Evolutionary conservation across 2,888 invertebrate species (phyloP).

Genomic region (Keiferia lycopersicella): DNA sequence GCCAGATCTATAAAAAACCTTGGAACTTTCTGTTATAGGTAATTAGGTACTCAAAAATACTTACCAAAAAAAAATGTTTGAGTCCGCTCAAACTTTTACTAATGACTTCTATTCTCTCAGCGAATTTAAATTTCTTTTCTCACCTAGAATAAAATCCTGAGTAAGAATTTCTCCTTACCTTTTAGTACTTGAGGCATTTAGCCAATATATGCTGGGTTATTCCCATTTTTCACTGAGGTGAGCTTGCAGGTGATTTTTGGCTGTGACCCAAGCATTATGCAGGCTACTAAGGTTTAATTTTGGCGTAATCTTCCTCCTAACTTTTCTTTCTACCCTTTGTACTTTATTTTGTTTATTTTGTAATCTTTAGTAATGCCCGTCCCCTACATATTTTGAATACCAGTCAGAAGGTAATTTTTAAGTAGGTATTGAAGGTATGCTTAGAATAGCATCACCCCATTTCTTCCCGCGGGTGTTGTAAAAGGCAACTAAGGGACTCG

Average conservation of each 20-base stretch:
- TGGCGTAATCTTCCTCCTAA: not conserved
- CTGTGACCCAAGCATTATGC: constrained; percentile 11
- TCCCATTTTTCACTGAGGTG: constrained; percentile 14
- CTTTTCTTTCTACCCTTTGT: not conserved
- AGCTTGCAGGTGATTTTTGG: constrained; percentile 21
- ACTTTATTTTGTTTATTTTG: no score
- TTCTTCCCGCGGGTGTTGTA: no score
- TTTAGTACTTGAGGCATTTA: not conserved
- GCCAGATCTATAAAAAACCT: no score
- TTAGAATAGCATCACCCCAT: no score
- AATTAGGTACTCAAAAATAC: no score
- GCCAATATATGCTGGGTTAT: constrained; percentile 5
- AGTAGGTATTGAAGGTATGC: no score
- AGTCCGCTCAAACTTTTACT: not conserved
- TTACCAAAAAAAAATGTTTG: no score
- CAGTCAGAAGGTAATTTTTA: no score
- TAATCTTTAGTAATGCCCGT: no score
- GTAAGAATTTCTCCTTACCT: not conserved
- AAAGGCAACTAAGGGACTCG: no score
- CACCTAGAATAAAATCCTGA: not conserved
- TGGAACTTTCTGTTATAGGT: no score
- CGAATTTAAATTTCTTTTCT: not conserved
- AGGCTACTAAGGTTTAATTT: constrained; percentile 12
- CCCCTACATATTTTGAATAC: no score
- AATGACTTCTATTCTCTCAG: constrained; percentile 5